Conservation (phyloP, 1,140 invertebrate genomes). For the Leptopilina clavipes region DNA sequence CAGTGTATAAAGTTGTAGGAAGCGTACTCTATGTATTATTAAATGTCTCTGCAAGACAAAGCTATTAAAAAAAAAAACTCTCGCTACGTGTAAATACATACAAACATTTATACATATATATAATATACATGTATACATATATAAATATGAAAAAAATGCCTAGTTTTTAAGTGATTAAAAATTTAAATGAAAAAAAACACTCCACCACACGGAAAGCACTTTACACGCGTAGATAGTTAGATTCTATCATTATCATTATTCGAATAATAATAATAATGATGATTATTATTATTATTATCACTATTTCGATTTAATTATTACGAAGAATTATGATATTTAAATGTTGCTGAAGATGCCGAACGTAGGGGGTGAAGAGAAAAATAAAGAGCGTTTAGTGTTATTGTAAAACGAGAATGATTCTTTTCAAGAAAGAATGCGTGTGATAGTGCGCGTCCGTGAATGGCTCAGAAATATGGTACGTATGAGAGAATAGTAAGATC, state of each 20-base stretch:
- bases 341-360: conserved; percentile 66
- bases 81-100: conserved; percentile 61
- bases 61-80: conserved; percentile 33
- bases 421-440: conserved; percentile 42
- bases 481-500: conserved; percentile 53
- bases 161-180: conserved; percentile 45
- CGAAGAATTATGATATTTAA: conserved; percentile 72
- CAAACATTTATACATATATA: conserved; percentile 59
- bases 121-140: conserved; percentile 61
- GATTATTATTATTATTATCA: conserved; percentile 56
- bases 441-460: conserved; percentile 43
- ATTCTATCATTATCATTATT: conserved; percentile 64
- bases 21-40: conserved; percentile 42
- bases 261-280: conserved; percentile 64
- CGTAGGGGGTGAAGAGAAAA: conserved; percentile 36
- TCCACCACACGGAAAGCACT: conserved; percentile 57
- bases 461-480: conserved; percentile 43
- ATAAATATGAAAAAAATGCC: conserved; percentile 56
- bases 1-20: conserved; percentile 67
- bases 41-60: conserved; percentile 40
- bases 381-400: conserved; percentile 31
- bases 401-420: conserved; percentile 37
- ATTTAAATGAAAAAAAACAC: conserved; percentile 46
- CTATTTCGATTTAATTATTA: conserved; percentile 63
- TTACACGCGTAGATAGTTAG: conserved; percentile 69